Conservation (phyloP, 2,113 vertebrate species). For the Stegastes partitus region DNA sequence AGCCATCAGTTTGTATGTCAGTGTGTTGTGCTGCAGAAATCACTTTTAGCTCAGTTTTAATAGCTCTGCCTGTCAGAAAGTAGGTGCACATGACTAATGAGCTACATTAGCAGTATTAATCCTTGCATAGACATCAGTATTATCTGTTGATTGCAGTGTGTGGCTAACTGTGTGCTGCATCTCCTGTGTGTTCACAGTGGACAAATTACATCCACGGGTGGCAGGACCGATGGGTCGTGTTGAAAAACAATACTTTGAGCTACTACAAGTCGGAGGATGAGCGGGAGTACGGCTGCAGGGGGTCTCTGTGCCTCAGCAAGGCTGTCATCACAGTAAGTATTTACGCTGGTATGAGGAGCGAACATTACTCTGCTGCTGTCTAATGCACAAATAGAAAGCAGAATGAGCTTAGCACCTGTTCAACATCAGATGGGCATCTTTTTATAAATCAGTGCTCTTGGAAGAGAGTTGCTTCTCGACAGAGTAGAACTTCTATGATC, state of each 20-base stretch:
- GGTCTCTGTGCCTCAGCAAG: conserved; percentile 96
- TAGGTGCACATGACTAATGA: neutral
- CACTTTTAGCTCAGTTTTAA: too few species aligned
- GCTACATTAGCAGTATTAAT: neutral
- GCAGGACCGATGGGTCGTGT: conserved; percentile 98
- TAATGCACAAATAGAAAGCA: conserved; percentile 6
- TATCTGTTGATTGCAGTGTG: neutral
- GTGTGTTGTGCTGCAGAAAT: too few species aligned
- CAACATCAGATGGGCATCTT: neutral
- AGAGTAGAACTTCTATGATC: conserved; percentile 24
- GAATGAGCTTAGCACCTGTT: conserved; percentile 25
- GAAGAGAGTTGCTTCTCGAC: conserved; percentile 13
- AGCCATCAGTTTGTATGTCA: too few species aligned
- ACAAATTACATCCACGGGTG: conserved; percentile 99
- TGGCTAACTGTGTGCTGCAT: neutral
- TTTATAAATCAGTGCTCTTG: conserved; percentile 8
- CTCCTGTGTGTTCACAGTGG: conserved; percentile 87
- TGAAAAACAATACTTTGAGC: conserved; percentile 95
- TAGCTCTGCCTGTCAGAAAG: neutral
- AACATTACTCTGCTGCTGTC: conserved; percentile 3
- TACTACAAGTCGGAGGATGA: conserved; percentile 99
- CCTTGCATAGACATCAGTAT: neutral
- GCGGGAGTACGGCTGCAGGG: conserved; percentile 95
- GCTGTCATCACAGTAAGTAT: conserved; percentile 95
- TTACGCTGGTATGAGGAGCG: neutral